Base-by-base conservation (phyloP, 1,140 invertebrate genomes). In the Drosophila paulistorum region DNA sequence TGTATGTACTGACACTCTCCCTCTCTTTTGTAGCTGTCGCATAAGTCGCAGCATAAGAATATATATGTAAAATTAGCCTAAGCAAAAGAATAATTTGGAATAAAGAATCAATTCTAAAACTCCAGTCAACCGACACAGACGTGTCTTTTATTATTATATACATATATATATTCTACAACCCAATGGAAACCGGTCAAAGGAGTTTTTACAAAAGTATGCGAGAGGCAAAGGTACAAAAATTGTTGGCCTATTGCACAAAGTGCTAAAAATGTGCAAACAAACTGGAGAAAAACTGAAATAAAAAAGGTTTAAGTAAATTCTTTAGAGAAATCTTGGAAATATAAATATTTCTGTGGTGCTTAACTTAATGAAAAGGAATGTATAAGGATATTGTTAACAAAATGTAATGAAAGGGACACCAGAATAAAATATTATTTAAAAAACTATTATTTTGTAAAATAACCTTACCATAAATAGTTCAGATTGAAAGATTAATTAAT, bases 271-370 rank as follows among this genome's bases (percentile, higher is more conserved):
- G 42, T 45, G 42, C 42, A 64, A 64, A 14, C 26, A 54, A 64
- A 64, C 42, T 30, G 62, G 9, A 23, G 33, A 9, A 64, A 33
- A 30, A n/a, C 5, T 51, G 45, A 51, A 51, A 51, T 51, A 64
- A 33, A 64, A 51, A 64, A 51, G 62, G 45, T 45, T 42, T 26
- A 62, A 62, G 37, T 42, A 59, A 59, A 59, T 59, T 59, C 57
- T 39, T 59, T 10, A 11, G 35, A 30, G 57, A 20, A 17, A 59
- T 20, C 26, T 59, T 59, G 33, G 9, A 59, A 59, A 23, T 59
- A 33, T 39, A 59, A 59, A 59, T 59, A 59, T 59, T 59, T 59
- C 11, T 39, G 57, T 59, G 57, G 57, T 51, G 17, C 37, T 59
- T 59, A 39, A 39, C 33, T 39, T 20, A 59, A 59, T 59, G 57